Evolutionary conservation across 1,140 invertebrate species (phyloP).

Genomic region (Formica selysi): DNA sequence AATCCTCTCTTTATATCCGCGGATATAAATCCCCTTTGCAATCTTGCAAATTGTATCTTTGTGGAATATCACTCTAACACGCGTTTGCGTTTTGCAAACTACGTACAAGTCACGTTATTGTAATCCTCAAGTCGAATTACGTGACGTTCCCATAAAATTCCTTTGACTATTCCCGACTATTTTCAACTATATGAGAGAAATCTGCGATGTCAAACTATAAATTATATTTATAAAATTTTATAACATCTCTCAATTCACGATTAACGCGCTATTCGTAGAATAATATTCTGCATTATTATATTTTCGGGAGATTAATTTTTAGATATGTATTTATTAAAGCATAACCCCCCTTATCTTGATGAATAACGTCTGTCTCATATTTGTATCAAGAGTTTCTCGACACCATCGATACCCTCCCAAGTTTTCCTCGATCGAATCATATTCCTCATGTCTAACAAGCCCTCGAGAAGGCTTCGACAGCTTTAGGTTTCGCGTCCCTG

Average conservation of each 20-base stretch:
- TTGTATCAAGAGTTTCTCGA: slow-evolving; percentile 8
- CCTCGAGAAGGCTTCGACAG: slow-evolving; percentile 1
- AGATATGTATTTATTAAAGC: neutral
- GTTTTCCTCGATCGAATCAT: slow-evolving; percentile 18
- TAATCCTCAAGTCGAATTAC: slow-evolving; percentile 9
- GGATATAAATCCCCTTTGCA: neutral
- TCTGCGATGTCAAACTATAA: neutral
- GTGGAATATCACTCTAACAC: slow-evolving; percentile 19
- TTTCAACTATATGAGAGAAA: neutral
- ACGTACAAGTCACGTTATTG: neutral
- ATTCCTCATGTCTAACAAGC: slow-evolving; percentile 2
- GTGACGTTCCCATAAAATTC: neutral
- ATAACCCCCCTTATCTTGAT: neutral
- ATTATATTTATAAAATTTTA: neutral
- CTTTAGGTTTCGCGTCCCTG: slow-evolving; percentile 23
- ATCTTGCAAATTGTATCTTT: neutral
- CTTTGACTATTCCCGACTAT: neutral
- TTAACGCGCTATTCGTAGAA: neutral
- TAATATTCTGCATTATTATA: neutral
- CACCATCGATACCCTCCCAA: neutral
- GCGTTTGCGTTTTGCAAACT: neutral
- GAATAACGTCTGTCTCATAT: neutral
- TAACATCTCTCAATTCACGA: neutral
- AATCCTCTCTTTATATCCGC: neutral
- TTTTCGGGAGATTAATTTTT: neutral